These are phyloP conservation scores for Heteractis magnifica DNA, from an alignment of 92 coral and sea anemone genomes.

Conservation along the genomic window DNA sequence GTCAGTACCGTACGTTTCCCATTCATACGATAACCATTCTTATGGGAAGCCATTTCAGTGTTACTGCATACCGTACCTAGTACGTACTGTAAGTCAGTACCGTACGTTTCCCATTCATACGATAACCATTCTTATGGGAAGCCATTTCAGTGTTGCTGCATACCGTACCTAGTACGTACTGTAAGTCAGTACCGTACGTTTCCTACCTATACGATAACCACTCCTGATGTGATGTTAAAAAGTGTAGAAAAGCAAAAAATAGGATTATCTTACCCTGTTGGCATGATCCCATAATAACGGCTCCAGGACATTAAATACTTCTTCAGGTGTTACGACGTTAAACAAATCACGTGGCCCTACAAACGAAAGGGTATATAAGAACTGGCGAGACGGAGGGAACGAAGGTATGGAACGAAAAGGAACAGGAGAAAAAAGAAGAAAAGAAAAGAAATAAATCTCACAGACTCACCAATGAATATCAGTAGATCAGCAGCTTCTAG, in stretches of 20 bases:
- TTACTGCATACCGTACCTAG: too few species aligned
- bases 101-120: too few species aligned
- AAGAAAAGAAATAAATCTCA: not conserved
- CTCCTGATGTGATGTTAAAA: not conserved
- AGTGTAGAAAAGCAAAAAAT: not conserved
- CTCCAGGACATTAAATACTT: constrained; percentile 75
- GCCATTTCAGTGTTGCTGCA: too few species aligned
- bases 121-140: too few species aligned
- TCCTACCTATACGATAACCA: too few species aligned
- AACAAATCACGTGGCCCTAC: constrained; percentile 81
- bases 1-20: too few species aligned
- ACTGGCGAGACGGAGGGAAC: not conserved
- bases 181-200: too few species aligned
- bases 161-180: too few species aligned
- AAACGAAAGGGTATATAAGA: not conserved
- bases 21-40: too few species aligned
- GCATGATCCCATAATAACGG: constrained; percentile 94
- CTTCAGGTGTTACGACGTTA: constrained; percentile 59
- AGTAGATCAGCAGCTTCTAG: constrained; percentile 89
- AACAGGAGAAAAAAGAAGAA: not conserved
- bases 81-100: too few species aligned
- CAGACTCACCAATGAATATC: constrained; percentile 68
- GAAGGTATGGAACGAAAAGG: not conserved
- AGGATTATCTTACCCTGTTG: constrained; percentile 53
- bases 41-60: too few species aligned